phyloP scores from a whole-genome alignment of 2,888 invertebrate species.

The Eubasilissa splendida region DNA sequence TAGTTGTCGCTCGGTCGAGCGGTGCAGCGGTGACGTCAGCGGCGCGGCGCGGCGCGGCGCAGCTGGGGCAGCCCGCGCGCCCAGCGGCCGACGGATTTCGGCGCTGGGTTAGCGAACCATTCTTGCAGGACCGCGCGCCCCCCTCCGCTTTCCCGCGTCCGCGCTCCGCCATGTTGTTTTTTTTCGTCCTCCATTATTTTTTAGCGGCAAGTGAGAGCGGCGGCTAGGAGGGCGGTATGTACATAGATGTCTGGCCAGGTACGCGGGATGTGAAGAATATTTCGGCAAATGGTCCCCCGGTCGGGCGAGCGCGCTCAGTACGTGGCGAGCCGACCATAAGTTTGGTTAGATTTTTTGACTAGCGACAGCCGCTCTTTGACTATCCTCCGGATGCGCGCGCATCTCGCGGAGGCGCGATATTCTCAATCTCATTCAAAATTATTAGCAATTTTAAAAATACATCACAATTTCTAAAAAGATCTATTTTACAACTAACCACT shows the following conservation, averaged over 20 bases:
- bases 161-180: conserved; percentile 37
- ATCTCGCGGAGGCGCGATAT: conserved; percentile 22
- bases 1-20: too few species aligned
- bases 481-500: too few species aligned
- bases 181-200: conserved; percentile 51
- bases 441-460: background rate
- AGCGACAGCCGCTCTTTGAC: conserved; percentile 40
- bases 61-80: conserved; percentile 18
- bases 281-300: conserved; percentile 48
- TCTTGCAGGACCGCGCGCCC: conserved; percentile 30
- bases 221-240: conserved; percentile 43
- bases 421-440: background rate
- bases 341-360: conserved; percentile 52
- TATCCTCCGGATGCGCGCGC: conserved; percentile 42
- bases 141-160: conserved; percentile 36
- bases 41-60: background rate
- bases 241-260: conserved; percentile 49
- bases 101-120: conserved; percentile 51
- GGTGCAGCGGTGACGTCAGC: too few species aligned
- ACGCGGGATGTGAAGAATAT: conserved; percentile 47
- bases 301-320: conserved; percentile 42
- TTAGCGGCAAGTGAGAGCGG: conserved; percentile 54
- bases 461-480: background rate
- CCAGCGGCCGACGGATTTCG: conserved; percentile 38
- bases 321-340: conserved; percentile 47